Evolutionary conservation across 1,140 invertebrate genomes (phyloP).

Genomic region (Dolichoris vasculosae): DNA sequence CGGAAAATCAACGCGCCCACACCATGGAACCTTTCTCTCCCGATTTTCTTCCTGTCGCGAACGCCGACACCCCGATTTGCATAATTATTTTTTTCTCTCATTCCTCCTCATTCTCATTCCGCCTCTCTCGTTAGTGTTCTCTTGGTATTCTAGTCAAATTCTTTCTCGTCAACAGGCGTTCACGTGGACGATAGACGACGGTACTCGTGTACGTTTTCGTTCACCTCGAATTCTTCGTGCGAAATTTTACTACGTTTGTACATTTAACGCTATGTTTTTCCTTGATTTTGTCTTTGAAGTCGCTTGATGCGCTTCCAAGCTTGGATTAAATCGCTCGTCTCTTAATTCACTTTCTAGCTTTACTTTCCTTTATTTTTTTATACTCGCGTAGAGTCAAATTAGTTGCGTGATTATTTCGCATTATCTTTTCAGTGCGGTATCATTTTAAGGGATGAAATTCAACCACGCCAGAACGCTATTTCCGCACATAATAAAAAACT

Average conservation of each 20-base stretch:
- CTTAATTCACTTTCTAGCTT: neutral
- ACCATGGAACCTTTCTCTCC: constrained; percentile 43
- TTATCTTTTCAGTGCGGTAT: neutral
- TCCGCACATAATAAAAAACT: neutral
- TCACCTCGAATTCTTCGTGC: neutral
- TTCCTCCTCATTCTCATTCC: neutral
- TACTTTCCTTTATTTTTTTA: neutral
- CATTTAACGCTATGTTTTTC: neutral
- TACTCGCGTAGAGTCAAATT: neutral
- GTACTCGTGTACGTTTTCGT: neutral
- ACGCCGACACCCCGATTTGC: constrained; percentile 46
- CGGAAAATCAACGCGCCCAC: constrained; percentile 57
- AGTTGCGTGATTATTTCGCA: neutral
- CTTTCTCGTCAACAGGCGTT: neutral
- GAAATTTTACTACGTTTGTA: neutral
- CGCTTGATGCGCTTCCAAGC: neutral
- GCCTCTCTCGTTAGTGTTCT: neutral
- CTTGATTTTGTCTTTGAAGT: neutral
- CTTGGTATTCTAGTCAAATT: neutral
- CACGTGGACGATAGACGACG: neutral
- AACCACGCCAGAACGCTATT: neutral
- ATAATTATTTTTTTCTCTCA: constrained; percentile 48
- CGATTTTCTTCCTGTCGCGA: neutral
- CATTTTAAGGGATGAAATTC: neutral
- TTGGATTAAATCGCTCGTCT: neutral